phyloP scores from a whole-genome alignment of 2,888 invertebrate genomes.

The Octodonta nipae region DNA sequence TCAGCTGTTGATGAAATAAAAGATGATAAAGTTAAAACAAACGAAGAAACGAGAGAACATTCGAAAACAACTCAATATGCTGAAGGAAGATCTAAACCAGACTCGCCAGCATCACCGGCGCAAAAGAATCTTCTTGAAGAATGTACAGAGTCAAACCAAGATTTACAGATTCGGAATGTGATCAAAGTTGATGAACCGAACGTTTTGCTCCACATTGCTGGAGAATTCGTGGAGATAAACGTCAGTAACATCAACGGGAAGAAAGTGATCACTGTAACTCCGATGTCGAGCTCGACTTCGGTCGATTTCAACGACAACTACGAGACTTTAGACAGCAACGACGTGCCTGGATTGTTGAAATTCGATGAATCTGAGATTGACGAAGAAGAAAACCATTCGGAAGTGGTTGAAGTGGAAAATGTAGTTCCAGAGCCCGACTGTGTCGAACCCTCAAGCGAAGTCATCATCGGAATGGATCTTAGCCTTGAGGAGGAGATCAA shows the following conservation, averaged over 20 bases:
- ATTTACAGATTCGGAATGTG: conserved; percentile 16
- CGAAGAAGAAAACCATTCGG: conserved; percentile 5
- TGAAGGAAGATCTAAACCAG: not conserved
- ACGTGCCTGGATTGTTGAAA: conserved; percentile 8
- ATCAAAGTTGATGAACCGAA: conserved; percentile 22
- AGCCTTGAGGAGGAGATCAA: conserved; percentile 19
- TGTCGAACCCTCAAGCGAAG: conserved; percentile 15
- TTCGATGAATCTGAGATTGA: conserved; percentile 7
- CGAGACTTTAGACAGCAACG: conserved; percentile 10
- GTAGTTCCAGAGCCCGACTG: conserved; percentile 9
- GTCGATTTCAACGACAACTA: conserved; percentile 25
- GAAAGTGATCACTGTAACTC: conserved; percentile 24
- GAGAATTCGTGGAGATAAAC: conserved; percentile 24
- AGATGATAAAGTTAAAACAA: too few relatives aligned
- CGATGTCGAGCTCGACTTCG: conserved; percentile 20
- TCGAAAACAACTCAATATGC: not conserved
- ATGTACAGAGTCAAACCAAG: conserved; percentile 8
- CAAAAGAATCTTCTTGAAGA: too few relatives aligned
- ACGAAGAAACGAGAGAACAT: too few relatives aligned
- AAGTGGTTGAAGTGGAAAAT: conserved; percentile 2
- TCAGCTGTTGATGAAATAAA: too few relatives aligned
- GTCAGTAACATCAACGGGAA: conserved; percentile 22
- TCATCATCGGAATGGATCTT: conserved; percentile 20
- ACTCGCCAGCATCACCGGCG: too few relatives aligned
- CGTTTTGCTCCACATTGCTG: conserved; percentile 23